These are phyloP conservation scores for Xiphias gladius DNA, from an alignment of 2,113 vertebrate species.

Conservation along the genomic window DNA sequence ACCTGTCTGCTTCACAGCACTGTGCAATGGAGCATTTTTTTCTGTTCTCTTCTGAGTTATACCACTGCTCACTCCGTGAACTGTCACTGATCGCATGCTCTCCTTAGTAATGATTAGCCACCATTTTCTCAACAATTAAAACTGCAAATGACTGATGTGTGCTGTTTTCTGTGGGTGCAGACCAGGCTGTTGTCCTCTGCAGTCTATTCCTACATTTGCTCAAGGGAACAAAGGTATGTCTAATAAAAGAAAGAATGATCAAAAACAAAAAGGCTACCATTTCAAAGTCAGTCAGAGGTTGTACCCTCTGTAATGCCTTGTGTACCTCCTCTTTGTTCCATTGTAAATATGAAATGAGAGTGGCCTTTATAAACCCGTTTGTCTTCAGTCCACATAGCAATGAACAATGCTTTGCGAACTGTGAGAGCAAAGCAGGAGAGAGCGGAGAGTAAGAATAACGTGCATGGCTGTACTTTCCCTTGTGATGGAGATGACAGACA, in stretches of 20 bases:
- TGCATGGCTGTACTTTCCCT: constrained; percentile 27
- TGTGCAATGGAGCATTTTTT: neutral
- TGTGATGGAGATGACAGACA: constrained; percentile 60
- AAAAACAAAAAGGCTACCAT: neutral
- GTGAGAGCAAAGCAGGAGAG: constrained; percentile 4
- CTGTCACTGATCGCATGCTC: neutral
- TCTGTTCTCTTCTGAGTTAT: neutral
- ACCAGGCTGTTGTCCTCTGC: neutral
- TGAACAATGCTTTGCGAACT: constrained; percentile 2
- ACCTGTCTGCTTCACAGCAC: neutral
- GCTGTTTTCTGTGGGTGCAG: neutral
- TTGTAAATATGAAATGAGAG: neutral
- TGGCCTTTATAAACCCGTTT: neutral
- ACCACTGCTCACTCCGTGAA: neutral
- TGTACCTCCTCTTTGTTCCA: neutral
- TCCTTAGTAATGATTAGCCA: constrained; percentile 19
- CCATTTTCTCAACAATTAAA: constrained; percentile 7
- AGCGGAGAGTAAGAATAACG: constrained; percentile 17
- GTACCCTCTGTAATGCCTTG: neutral
- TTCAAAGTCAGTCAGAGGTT: constrained; percentile 4
- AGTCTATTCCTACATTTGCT: neutral
- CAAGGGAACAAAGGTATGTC: neutral
- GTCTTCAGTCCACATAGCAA: neutral
- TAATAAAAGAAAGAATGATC: neutral
- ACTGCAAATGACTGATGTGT: neutral